These are phyloP conservation scores for Bubo blakistoni DNA, from an alignment of 2,113 vertebrate genomes.

Conservation along the genomic window DNA sequence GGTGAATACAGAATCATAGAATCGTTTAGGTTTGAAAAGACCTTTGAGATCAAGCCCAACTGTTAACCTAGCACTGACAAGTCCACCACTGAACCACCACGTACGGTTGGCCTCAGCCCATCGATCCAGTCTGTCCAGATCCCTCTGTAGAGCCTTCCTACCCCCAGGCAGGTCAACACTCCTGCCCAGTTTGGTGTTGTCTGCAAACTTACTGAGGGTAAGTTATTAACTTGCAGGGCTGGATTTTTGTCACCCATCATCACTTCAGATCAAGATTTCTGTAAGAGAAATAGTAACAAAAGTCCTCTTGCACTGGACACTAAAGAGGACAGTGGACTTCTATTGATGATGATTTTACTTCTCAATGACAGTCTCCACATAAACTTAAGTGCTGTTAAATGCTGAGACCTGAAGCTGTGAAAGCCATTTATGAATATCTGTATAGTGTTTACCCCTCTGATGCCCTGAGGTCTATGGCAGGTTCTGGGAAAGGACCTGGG, in stretches of 20 bases:
- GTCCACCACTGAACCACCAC: background rate
- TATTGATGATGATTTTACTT: background rate
- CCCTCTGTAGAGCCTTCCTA: background rate
- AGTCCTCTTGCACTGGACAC: background rate
- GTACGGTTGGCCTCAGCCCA: accelerated
- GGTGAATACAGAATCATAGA: background rate
- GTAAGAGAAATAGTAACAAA: background rate
- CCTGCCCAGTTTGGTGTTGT: accelerated
- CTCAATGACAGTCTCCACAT: background rate
- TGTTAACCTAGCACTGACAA: background rate
- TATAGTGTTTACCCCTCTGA: background rate
- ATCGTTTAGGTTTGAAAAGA: background rate
- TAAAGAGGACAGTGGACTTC: background rate
- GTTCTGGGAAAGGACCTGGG: background rate
- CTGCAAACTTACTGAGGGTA: background rate
- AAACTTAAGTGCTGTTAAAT: background rate
- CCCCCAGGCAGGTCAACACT: too few species aligned
- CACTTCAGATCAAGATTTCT: background rate
- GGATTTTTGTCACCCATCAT: background rate
- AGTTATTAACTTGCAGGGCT: background rate
- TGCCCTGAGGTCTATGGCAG: background rate
- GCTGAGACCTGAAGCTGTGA: background rate
- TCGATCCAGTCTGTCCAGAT: background rate
- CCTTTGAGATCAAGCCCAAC: background rate
- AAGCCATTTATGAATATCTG: background rate